Evolutionary conservation across 2,113 vertebrate species (phyloP).

Genomic region (Empidonax alnorum): DNA sequence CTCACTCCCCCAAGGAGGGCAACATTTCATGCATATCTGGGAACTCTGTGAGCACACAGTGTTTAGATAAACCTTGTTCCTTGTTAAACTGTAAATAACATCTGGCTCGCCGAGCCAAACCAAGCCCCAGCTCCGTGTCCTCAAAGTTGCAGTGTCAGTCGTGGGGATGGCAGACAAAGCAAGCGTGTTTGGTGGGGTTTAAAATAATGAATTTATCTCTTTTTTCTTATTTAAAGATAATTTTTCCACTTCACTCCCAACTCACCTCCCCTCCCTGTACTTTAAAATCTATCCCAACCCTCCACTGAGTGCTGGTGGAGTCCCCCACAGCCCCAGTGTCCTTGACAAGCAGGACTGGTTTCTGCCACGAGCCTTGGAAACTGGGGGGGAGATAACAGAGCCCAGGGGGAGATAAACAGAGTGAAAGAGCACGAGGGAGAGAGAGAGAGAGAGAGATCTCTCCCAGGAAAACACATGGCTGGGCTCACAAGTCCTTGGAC

Average conservation of each 20-base stretch:
- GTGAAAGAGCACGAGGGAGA: not conserved
- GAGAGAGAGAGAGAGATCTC: not conserved
- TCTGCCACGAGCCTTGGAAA: not conserved
- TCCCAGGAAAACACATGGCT: not conserved
- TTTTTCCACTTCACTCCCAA: not conserved
- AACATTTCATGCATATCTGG: not conserved
- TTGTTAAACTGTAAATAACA: conserved; percentile 43
- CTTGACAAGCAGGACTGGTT: not conserved
- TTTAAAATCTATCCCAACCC: not conserved
- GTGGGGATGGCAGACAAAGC: not conserved
- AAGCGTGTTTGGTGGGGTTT: rapidly evolving
- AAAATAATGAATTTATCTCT: not conserved
- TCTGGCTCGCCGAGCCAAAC: not conserved
- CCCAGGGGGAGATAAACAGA: not conserved
- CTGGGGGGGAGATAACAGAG: conserved; percentile 11
- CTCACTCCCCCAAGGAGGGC: not conserved
- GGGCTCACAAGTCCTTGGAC: not conserved
- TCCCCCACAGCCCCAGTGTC: not conserved
- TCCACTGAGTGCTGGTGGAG: rapidly evolving
- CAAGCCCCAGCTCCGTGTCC: not conserved
- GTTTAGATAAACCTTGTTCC: conserved; percentile 41
- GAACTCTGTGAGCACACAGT: not conserved
- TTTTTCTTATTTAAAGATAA: rapidly evolving
- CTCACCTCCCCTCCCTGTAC: not conserved
- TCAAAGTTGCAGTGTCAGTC: not conserved